Base-by-base conservation (phyloP, 1,140 invertebrate genomes). In the Uloborus diversus region DNA sequence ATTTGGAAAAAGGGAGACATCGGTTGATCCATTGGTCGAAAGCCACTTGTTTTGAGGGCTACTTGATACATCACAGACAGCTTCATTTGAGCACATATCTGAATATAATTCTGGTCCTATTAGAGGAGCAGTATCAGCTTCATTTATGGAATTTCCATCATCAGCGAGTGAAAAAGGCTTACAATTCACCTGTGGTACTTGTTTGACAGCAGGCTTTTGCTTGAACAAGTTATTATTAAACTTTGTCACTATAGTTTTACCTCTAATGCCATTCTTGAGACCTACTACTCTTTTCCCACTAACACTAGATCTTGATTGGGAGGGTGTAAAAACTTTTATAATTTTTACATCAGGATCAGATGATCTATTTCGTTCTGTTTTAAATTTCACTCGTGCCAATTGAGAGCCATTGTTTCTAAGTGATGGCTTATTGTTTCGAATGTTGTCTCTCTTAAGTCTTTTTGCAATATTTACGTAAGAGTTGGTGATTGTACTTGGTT, bases 271-370 rank as follows among this genome's bases (percentile, higher is more conserved):
- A n/a, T n/a, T n/a, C n/a, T n/a, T n/a, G n/a, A n/a, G n/a, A n/a
- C n/a, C n/a, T n/a, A n/a, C n/a, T 7, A n/a, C 7, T 23, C 25
- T 53, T 4, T 53, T 53, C 20, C 51, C 1, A 1, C 20, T 14
- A 53, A 20, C 25, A 23, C 25, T 23, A n/a, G 49, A 53, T n/a
- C 17, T 20, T 7, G 51, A 1, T n/a, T 53, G 2, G 1, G 25
- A 13, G 17, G 11, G 11, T 23, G 27, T n/a, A 0, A 37, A 35
- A 7, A 70, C 51, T 27, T n/a, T 37, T 2, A 73, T 14, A 33
- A 73, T 33, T 49, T 73, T 57, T n/a, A 73, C 23, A 7, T 73
- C 69, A 4, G 57, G 49, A 61, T 73, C 69, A 9, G 68, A 70
- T 9, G 53, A 59, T 61, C 32, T 61, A 9, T 7, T 17, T 25